These are phyloP conservation scores for Aspiorhynchus laticeps DNA, from an alignment of 2,113 vertebrate genomes.

Conservation along the genomic window DNA sequence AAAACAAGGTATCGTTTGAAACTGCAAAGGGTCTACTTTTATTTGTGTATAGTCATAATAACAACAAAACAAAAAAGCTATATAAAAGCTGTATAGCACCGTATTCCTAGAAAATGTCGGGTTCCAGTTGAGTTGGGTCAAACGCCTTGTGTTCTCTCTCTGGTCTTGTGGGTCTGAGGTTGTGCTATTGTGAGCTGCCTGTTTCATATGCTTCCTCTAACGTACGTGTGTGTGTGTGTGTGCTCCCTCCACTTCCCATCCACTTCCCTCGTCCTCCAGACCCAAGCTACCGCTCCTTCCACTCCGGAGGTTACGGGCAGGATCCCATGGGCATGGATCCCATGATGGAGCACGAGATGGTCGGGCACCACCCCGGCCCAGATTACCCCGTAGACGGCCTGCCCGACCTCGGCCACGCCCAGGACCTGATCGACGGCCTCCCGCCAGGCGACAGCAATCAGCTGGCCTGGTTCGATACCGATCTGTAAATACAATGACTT, in stretches of 20 bases:
- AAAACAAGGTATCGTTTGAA: no score
- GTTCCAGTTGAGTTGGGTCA: neutral
- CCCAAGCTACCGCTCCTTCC: slow-evolving; percentile 97
- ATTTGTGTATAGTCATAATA: no score
- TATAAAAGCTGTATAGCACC: neutral
- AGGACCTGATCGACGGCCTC: slow-evolving; percentile 98
- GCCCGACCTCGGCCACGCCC: slow-evolving; percentile 96
- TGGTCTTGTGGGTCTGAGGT: slow-evolving; percentile 60
- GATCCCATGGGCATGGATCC: slow-evolving; percentile 98
- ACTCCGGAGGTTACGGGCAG: slow-evolving; percentile 92
- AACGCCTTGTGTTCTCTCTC: neutral
- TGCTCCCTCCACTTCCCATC: slow-evolving; percentile 61
- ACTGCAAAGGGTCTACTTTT: no score
- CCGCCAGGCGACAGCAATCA: slow-evolving; percentile 98
- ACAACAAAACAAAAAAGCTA: no score
- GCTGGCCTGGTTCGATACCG: slow-evolving; percentile 99
- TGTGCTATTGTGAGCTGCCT: slow-evolving; percentile 73
- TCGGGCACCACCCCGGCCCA: slow-evolving; percentile 94
- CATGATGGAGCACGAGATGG: slow-evolving; percentile 99
- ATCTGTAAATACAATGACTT: slow-evolving; percentile 94
- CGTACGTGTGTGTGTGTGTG: slow-evolving; percentile 73
- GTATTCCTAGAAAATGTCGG: neutral
- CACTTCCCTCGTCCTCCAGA: slow-evolving; percentile 76
- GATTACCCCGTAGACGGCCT: slow-evolving; percentile 98
- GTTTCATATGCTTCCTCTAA: slow-evolving; percentile 78